These are phyloP conservation scores for Oreochromis grahami DNA, from an alignment of 2,797 vertebrate genomes.

Conservation along the genomic window DNA sequence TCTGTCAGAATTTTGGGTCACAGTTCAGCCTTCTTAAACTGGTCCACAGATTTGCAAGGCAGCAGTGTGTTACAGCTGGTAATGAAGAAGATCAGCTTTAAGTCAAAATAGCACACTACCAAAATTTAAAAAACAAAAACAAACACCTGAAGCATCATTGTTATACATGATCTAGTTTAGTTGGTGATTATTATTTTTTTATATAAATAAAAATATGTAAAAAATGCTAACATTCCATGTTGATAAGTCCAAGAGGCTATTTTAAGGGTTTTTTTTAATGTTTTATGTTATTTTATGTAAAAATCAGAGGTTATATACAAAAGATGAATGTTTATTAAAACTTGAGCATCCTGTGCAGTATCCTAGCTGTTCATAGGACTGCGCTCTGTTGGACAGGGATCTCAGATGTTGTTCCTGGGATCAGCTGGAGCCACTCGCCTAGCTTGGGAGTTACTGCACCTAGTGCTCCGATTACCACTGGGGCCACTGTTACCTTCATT, in stretches of 20 bases:
- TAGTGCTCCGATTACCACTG: no score
- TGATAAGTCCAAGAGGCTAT: not conserved
- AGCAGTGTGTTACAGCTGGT: not conserved
- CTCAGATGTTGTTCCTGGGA: no score
- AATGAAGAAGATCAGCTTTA: not conserved
- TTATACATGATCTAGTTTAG: not conserved
- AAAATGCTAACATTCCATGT: not conserved
- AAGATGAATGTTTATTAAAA: not conserved
- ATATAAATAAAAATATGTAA: not conserved
- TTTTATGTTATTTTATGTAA: not conserved
- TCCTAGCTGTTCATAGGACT: no score
- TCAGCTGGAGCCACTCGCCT: no score
- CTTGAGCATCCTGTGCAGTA: no score
- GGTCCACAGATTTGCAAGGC: not conserved
- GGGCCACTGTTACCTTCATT: no score
- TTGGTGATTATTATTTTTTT: not conserved
- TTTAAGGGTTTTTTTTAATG: not conserved
- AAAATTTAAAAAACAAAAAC: not conserved
- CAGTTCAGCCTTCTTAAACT: not conserved
- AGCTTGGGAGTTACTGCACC: no score
- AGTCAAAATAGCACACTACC: not conserved
- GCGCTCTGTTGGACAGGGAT: no score
- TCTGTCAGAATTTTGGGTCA: not conserved
- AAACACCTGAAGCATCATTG: not conserved
- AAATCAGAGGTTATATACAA: not conserved